phyloP scores from a whole-genome alignment of 2,113 vertebrate genomes.

The Hystrix cristata region DNA sequence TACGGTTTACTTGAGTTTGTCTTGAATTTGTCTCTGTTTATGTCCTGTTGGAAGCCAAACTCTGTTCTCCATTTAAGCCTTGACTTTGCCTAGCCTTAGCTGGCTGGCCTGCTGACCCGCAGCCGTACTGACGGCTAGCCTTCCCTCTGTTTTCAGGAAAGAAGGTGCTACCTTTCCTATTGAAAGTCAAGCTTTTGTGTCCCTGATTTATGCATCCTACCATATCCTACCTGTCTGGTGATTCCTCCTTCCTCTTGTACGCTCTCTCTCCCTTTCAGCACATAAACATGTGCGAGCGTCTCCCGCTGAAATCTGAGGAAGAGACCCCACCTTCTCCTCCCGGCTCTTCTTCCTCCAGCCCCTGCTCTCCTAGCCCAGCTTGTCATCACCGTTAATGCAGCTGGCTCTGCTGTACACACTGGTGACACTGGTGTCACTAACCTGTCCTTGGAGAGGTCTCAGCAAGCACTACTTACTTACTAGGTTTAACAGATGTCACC shows the following conservation, averaged over 20 bases:
- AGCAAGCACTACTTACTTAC: neutral
- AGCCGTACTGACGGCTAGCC: fast-evolving
- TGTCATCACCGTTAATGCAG: neutral
- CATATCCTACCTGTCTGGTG: neutral
- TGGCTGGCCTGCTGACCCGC: neutral
- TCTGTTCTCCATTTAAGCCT: neutral
- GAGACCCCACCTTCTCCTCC: neutral
- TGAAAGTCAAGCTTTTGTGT: neutral
- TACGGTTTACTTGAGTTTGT: neutral
- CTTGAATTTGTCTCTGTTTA: neutral
- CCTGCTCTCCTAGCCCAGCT: neutral
- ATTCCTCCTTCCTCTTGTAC: neutral
- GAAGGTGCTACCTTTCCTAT: neutral
- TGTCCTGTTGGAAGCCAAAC: neutral
- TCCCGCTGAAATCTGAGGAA: neutral
- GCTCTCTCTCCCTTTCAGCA: neutral
- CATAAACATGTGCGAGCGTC: neutral
- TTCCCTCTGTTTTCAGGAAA: neutral
- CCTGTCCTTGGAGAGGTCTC: neutral
- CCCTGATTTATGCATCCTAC: too few relatives aligned
- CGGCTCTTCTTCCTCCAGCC: neutral
- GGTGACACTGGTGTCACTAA: neutral
- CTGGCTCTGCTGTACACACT: neutral
- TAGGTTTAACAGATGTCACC: too few relatives aligned
- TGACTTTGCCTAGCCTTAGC: neutral